phyloP scores from a whole-genome alignment of 1,140 invertebrate genomes.

The Tenebrio molitor region DNA sequence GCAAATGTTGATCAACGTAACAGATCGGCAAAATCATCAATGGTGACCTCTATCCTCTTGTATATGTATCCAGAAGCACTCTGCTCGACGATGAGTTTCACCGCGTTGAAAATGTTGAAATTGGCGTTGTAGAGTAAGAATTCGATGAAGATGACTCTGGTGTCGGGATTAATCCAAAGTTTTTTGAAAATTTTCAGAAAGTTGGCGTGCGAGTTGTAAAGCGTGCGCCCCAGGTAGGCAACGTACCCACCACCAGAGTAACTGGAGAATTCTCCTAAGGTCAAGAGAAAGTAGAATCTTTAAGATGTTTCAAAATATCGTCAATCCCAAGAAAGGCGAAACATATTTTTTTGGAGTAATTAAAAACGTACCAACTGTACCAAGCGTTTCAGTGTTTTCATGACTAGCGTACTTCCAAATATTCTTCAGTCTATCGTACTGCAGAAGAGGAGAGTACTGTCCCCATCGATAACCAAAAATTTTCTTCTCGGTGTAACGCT shows the following conservation, averaged over 20 bases:
- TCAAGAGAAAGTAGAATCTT: too few relatives aligned
- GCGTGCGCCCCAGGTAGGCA: slow-evolving; percentile 51
- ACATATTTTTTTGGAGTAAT: too few relatives aligned
- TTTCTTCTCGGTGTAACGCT: neutral
- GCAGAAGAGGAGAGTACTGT: neutral
- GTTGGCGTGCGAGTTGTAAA: too few relatives aligned
- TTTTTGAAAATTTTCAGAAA: slow-evolving; percentile 49
- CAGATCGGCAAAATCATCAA: too few relatives aligned
- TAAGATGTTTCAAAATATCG: neutral
- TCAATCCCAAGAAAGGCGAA: too few relatives aligned
- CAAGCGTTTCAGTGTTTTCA: slow-evolving; percentile 27
- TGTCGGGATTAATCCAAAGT: slow-evolving; percentile 52
- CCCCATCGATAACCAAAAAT: neutral
- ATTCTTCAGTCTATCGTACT: neutral
- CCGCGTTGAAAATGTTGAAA: slow-evolving; percentile 53
- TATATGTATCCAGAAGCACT: slow-evolving; percentile 49
- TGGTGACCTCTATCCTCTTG: too few relatives aligned
- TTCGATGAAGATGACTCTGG: slow-evolving; percentile 54
- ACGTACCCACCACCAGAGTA: slow-evolving; percentile 56
- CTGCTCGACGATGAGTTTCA: slow-evolving; percentile 52
- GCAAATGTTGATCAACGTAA: too few relatives aligned
- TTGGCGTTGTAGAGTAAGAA: slow-evolving; percentile 54
- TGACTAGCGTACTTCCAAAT: slow-evolving; percentile 47
- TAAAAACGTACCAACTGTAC: slow-evolving; percentile 49
- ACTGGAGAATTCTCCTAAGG: neutral